These are phyloP conservation scores for Siniperca chuatsi DNA, from an alignment of 2,113 vertebrate species.

Conservation along the genomic window DNA sequence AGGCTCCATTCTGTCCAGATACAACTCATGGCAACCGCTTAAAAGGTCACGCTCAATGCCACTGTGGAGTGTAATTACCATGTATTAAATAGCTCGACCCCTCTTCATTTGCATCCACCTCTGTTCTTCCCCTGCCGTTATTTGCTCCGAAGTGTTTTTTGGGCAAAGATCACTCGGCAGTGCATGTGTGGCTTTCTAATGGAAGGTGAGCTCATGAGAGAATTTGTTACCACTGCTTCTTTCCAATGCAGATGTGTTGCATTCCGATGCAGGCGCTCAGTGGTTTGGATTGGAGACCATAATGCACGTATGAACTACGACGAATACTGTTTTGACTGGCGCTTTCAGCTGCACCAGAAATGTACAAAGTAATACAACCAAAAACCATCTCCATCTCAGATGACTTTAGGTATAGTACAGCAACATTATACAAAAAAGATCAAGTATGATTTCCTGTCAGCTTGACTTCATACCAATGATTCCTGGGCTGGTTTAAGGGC, in stretches of 20 bases:
- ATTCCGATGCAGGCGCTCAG: not conserved
- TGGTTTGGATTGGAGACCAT: not conserved
- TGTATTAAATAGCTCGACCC: conserved; percentile 62
- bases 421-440: not conserved
- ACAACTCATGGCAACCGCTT: conserved; percentile 34
- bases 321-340: not conserved
- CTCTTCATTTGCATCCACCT: conserved; percentile 73
- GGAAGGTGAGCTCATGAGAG: conserved; percentile 15
- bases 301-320: not conserved
- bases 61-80: conserved; percentile 66
- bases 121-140: conserved; percentile 42
- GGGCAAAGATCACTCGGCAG: conserved; percentile 43
- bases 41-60: conserved; percentile 67
- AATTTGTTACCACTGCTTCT: not conserved
- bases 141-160: conserved; percentile 38
- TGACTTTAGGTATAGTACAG: not conserved
- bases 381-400: not conserved
- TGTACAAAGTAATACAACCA: not conserved
- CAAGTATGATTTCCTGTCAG: not conserved
- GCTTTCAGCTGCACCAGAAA: not conserved
- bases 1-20: conserved; percentile 41
- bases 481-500: not conserved
- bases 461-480: not conserved
- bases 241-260: conserved; percentile 20
- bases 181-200: conserved; percentile 17